Conservation (phyloP, 2,888 invertebrate genomes). For the Lithosia quadra region DNA sequence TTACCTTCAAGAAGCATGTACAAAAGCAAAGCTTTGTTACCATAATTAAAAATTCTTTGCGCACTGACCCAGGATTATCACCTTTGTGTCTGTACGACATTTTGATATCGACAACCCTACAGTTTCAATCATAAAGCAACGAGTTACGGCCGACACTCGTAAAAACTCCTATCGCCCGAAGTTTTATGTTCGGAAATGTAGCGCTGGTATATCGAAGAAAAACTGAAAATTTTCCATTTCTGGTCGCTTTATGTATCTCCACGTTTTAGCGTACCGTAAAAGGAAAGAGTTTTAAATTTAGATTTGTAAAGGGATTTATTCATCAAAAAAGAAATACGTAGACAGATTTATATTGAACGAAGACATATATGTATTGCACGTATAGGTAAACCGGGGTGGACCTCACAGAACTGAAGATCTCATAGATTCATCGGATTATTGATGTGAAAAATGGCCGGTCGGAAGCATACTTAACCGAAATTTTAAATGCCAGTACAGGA, state of each 20-base stretch:
- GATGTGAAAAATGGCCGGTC: too few species aligned
- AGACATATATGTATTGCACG: background rate
- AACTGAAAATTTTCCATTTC: slow-evolving; percentile 40
- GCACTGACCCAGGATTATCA: background rate
- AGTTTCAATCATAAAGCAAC: slow-evolving; percentile 44
- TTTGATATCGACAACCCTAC: slow-evolving; percentile 28
- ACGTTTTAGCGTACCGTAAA: slow-evolving; percentile 26
- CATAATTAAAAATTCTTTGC: background rate
- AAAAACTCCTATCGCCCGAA: slow-evolving; percentile 58
- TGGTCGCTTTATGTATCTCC: slow-evolving; percentile 30
- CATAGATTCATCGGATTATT: background rate
- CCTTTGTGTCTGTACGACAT: background rate
- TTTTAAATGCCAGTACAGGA: background rate
- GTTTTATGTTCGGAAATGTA: slow-evolving; percentile 49
- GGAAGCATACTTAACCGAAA: too few species aligned
- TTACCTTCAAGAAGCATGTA: too few species aligned
- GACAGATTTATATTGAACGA: background rate
- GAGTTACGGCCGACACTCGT: slow-evolving; percentile 53
- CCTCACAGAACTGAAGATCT: background rate
- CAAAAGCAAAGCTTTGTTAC: too few species aligned
- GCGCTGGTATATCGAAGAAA: slow-evolving; percentile 37
- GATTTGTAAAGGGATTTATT: slow-evolving; percentile 8
- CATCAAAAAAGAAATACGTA: background rate
- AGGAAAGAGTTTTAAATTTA: slow-evolving; percentile 20
- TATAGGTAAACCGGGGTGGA: background rate